phyloP scores from a whole-genome alignment of 1,140 invertebrate species.

The Steinernema feltiae region DNA sequence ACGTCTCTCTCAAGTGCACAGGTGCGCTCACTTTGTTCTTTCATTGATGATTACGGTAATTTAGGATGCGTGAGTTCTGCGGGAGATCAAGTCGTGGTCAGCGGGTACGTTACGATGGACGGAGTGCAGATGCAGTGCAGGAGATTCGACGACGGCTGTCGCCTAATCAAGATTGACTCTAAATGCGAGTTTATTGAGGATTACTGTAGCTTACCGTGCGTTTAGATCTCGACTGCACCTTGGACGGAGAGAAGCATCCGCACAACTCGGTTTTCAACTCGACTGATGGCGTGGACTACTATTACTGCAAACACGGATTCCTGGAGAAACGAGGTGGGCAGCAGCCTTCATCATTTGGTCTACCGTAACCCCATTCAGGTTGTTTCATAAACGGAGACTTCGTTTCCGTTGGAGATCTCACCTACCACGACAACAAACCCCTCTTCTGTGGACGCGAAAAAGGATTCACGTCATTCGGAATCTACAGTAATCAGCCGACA shows the following conservation, averaged over 20 bases:
- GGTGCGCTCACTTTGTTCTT: background rate
- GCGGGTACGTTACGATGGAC: background rate
- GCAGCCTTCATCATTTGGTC: background rate
- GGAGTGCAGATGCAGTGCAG: constrained; percentile 4
- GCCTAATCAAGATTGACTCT: background rate
- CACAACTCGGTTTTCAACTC: background rate
- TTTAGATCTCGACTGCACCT: background rate
- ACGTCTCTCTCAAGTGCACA: background rate
- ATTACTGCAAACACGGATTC: background rate
- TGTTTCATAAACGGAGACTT: background rate
- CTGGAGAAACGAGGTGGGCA: background rate
- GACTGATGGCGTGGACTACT: background rate
- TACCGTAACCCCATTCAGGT: background rate
- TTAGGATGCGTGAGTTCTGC: background rate
- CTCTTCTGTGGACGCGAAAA: background rate
- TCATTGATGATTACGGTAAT: background rate
- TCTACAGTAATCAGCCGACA: background rate
- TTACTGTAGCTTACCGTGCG: background rate
- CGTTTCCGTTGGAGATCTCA: background rate
- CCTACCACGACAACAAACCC: background rate
- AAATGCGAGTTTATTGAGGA: background rate
- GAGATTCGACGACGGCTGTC: background rate
- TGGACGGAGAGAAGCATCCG: background rate
- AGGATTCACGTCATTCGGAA: background rate
- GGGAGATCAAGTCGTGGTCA: background rate